Evolutionary conservation across 2,888 invertebrate genomes (phyloP).

Genomic region (Neoscelio sp.): DNA sequence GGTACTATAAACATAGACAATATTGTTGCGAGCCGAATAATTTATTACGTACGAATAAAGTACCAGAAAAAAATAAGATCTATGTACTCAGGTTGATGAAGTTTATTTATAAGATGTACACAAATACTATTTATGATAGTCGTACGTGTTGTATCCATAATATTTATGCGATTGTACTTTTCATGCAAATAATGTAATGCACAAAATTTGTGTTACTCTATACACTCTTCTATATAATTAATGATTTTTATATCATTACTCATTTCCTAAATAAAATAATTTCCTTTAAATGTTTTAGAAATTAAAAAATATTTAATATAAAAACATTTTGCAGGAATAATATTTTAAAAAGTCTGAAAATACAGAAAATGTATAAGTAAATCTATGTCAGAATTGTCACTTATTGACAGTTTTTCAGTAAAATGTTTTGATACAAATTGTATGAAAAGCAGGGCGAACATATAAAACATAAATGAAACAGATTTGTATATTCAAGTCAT

Average conservation of each 20-base stretch:
- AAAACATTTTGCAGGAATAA: slow-evolving; percentile 28
- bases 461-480: too few relatives aligned
- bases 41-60: slow-evolving; percentile 45
- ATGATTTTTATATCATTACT: slow-evolving; percentile 60
- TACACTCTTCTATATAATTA: slow-evolving; percentile 75
- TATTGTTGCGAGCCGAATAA: slow-evolving; percentile 73
- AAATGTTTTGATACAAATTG: too few relatives aligned
- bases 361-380: too few relatives aligned
- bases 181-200: slow-evolving; percentile 72
- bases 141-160: slow-evolving; percentile 75
- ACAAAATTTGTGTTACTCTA: slow-evolving; percentile 77
- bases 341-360: too few relatives aligned
- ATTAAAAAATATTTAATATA: slow-evolving; percentile 57
- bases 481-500: too few relatives aligned
- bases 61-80: slow-evolving; percentile 70
- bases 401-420: too few relatives aligned
- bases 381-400: too few relatives aligned
- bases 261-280: slow-evolving; percentile 61
- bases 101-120: slow-evolving; percentile 75
- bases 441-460: too few relatives aligned
- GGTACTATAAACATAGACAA: slow-evolving; percentile 80
- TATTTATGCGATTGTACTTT: slow-evolving; percentile 76
- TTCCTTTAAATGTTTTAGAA: slow-evolving; percentile 62
- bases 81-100: slow-evolving; percentile 75
- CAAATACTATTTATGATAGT: slow-evolving; percentile 74